Percentiles rank a stretch among this genome's conserved stretches.
These are phyloP conservation scores for Mungos mungo DNA, from an alignment of 2,113 vertebrate genomes.

Conservation along the genomic window DNA sequence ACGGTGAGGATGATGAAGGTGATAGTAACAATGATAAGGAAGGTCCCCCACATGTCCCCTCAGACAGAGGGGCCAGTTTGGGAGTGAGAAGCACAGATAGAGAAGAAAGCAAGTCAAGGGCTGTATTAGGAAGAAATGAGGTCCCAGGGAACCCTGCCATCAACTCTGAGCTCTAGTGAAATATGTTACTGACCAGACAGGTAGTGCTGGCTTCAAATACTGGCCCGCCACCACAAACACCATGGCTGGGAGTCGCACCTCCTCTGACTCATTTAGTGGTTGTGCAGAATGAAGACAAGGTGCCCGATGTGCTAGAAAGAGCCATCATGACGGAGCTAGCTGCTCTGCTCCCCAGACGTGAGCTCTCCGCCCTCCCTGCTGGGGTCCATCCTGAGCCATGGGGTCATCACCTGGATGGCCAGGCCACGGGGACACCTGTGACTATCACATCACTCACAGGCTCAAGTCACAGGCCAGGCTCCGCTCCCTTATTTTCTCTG, in stretches of 20 bases:
- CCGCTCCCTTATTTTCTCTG: background rate
- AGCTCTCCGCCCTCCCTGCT: background rate
- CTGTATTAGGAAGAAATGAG: background rate
- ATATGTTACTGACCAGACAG: background rate
- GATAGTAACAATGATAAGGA: no score
- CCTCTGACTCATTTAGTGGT: background rate
- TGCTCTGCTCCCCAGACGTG: background rate
- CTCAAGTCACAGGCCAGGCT: background rate
- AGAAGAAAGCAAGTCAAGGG: background rate
- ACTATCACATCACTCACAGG: no score
- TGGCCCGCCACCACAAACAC: no score
- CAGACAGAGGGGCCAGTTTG: background rate
- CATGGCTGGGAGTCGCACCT: no score
- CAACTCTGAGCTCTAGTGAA: background rate
- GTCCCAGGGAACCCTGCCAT: background rate
- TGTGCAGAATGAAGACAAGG: background rate
- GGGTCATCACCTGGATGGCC: background rate
- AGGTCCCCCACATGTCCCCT: accelerated
- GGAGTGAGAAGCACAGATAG: accelerated
- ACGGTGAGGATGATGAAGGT: no score
- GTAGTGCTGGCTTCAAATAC: background rate
- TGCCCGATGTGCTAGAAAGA: background rate
- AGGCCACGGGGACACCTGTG: background rate
- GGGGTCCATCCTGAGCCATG: accelerated
- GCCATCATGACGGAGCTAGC: background rate